Base-by-base conservation (phyloP, 2,113 vertebrate species). In the Paralichthys olivaceus region DNA sequence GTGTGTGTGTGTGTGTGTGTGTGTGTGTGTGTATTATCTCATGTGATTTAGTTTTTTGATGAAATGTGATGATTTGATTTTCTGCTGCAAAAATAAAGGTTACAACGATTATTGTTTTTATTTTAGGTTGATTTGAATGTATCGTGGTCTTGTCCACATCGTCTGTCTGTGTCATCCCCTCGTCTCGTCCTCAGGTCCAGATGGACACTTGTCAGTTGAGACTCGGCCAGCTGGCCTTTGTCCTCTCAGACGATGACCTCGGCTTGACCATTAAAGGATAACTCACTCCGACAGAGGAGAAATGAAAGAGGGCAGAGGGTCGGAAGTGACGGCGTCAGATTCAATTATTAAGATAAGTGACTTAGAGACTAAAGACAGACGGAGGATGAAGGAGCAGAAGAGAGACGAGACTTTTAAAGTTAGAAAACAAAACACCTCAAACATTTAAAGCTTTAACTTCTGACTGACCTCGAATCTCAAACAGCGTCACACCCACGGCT, bases 151-250 rank as follows among this genome's bases (percentile, higher is more conserved):
- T 17, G 43, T 47, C 43, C 7, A 11, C 34, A 29, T 40, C 4
- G 43, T 57, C 55, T 6, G 23, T 43, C 63, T 51, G 19, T 12
- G 1, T 53, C 26, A 0, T 29, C 47, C 4, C n/a, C 26, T 11
- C 20, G 3, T 26, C 66, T 54, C 6, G 4, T 43, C 32, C 1
- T 49, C 15, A n/a, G 49, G 28, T 67, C 73, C 77, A 83, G 77
- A 86, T 83, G 77, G 84, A 80, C 60, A 59, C 59, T 59, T 69
- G 65, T 76, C 64, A 72, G 63, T 79, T 54, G 32, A 34, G 47
- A 62, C 23, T 34, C 40, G 45, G 66, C 20, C 79, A 82, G 84
- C 71, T 85, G 76, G 60, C 59, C 68, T 80, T 72, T 59, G 56
- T 72, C 65, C 56, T 59, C 40, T 29, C 15, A 25, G 75, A 66